Conservation (phyloP, 2,888 invertebrate genomes). For the Mythimna lalbum region DNA sequence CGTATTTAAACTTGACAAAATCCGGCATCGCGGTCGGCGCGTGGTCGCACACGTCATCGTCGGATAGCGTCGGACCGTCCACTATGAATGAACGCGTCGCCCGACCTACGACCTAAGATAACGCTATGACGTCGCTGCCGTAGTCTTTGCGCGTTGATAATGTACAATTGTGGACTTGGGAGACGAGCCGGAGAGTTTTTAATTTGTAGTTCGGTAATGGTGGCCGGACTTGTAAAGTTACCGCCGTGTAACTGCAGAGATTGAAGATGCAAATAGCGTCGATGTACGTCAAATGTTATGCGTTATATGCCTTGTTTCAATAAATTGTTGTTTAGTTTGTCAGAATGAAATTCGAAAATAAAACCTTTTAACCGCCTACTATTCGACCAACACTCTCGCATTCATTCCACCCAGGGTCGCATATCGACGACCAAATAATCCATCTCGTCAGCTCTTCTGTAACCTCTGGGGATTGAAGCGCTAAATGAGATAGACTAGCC, state of each 20-base stretch:
- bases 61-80: slow-evolving; percentile 42
- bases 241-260: not conserved
- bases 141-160: slow-evolving; percentile 44
- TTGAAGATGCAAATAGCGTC: not conserved
- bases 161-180: slow-evolving; percentile 45
- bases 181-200: slow-evolving; percentile 41
- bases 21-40: slow-evolving; percentile 46
- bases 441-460: no score
- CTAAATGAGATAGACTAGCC: no score
- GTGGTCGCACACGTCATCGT: slow-evolving; percentile 45
- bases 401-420: no score
- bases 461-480: no score
- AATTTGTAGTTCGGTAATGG: slow-evolving; percentile 35
- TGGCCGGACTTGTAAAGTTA: not conserved
- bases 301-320: no score
- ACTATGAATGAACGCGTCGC: slow-evolving; percentile 69
- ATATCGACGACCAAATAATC: no score
- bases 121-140: slow-evolving; percentile 66
- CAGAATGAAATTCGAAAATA: no score
- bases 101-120: slow-evolving; percentile 70
- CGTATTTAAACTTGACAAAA: slow-evolving; percentile 49
- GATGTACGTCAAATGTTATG: not conserved
- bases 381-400: no score
- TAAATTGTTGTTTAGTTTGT: no score
- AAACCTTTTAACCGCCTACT: no score